Evolutionary conservation across 2,113 vertebrate species (phyloP).

Genomic region (Rhea americana): DNA sequence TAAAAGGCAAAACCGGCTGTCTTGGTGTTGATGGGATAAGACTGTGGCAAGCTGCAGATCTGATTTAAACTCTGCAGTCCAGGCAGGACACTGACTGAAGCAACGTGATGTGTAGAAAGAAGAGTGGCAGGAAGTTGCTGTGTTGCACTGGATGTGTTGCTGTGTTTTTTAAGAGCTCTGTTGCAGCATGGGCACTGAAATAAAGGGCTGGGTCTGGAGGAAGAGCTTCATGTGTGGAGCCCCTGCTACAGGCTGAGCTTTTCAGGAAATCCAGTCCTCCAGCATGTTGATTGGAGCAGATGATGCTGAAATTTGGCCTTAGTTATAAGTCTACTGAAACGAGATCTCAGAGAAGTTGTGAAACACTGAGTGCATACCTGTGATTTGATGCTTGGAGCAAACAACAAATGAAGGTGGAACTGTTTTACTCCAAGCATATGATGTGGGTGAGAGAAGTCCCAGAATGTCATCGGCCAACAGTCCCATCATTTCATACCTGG

Average conservation of each 20-base stretch:
- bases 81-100: background rate
- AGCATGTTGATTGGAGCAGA: background rate
- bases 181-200: background rate
- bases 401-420: background rate
- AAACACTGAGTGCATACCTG: background rate
- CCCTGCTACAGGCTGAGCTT: rapidly evolving
- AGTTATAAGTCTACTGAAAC: rapidly evolving
- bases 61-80: background rate
- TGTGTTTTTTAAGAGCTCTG: background rate
- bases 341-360: background rate
- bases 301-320: background rate
- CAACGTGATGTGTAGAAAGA: rapidly evolving
- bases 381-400: background rate
- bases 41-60: background rate
- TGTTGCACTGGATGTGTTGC: background rate
- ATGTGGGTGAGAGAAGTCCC: background rate
- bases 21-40: background rate
- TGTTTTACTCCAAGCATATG: background rate
- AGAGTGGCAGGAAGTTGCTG: background rate
- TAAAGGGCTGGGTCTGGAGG: background rate
- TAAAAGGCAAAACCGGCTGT: conserved; percentile 37
- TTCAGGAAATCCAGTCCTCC: background rate
- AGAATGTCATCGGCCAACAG: background rate
- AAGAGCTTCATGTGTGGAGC: background rate
- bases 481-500: background rate